A percentile compares a stretch with the other conserved stretches of the same genome.
Conservation (phyloP, 2,113 vertebrate genomes). For the Struthidea cinerea region DNA sequence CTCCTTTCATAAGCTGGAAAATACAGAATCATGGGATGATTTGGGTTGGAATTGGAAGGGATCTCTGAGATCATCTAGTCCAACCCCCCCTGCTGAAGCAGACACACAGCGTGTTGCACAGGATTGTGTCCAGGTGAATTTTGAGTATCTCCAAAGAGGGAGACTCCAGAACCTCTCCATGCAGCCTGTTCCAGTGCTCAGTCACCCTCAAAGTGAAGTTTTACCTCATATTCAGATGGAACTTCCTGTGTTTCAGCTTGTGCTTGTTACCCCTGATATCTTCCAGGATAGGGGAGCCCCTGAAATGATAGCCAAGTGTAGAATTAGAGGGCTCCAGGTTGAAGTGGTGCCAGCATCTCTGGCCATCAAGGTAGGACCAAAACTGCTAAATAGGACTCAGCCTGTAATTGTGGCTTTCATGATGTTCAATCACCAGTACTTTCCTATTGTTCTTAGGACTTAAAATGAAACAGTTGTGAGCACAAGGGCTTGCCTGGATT, state of each 20-base stretch:
- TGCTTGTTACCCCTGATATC: background rate
- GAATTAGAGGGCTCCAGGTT: background rate
- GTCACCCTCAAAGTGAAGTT: background rate
- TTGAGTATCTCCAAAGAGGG: background rate
- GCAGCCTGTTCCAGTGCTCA: rapidly evolving
- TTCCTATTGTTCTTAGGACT: background rate
- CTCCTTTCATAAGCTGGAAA: background rate
- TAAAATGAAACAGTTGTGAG: background rate
- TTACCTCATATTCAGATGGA: background rate
- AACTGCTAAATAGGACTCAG: background rate
- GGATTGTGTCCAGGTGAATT: background rate
- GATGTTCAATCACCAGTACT: background rate
- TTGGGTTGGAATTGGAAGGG: background rate
- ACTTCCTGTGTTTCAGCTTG: background rate
- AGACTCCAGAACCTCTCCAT: background rate
- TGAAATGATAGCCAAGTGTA: background rate
- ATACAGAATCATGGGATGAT: background rate
- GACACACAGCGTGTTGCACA: background rate
- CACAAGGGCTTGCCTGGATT: background rate
- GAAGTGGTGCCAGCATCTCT: background rate
- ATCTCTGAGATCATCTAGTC: background rate
- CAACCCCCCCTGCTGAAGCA: background rate
- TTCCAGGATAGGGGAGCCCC: background rate
- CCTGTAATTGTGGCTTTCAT: background rate
- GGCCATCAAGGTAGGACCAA: background rate